Percentiles rank a stretch among this genome's conserved stretches.
These are phyloP conservation scores for Parapristionchus giblindavisi DNA, from an alignment of 2,888 invertebrate species.

Conservation along the genomic window DNA sequence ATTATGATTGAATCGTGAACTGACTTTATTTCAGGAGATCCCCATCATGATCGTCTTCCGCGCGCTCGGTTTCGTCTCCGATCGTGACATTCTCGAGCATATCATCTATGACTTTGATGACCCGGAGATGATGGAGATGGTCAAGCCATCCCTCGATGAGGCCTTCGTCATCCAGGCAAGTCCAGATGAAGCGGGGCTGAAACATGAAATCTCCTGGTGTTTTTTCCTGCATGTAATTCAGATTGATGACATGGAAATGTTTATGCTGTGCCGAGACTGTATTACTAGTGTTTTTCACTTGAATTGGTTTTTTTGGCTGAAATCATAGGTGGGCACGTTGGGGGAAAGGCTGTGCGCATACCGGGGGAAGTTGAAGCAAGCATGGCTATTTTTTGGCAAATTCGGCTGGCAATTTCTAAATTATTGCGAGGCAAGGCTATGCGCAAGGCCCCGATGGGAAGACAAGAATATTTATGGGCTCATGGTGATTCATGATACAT, in stretches of 20 bases:
- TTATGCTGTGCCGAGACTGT: too few relatives aligned
- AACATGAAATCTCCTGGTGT: background rate
- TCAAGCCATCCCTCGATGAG: slow-evolving; percentile 97
- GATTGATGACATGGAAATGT: too few relatives aligned
- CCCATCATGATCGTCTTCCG: slow-evolving; percentile 99
- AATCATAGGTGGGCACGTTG: too few relatives aligned
- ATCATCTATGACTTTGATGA: slow-evolving; percentile 98
- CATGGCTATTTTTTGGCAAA: too few relatives aligned
- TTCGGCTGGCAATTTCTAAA: too few relatives aligned
- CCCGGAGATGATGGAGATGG: slow-evolving; percentile 99
- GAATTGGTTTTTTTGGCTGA: too few relatives aligned
- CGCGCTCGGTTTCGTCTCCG: slow-evolving; percentile 98
- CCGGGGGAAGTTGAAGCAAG: too few relatives aligned
- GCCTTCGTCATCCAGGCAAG: slow-evolving; percentile 88
- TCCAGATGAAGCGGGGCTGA: background rate
- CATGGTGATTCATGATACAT: slow-evolving; percentile 10
- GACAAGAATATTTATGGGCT: slow-evolving; percentile 12
- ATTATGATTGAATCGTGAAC: background rate
- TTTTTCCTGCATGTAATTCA: too few relatives aligned
- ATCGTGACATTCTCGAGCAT: slow-evolving; percentile 97
- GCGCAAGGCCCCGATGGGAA: too few relatives aligned
- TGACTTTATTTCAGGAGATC: slow-evolving; percentile 82
- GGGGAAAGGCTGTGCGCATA: too few relatives aligned
- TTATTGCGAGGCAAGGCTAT: too few relatives aligned
- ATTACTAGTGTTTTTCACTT: too few relatives aligned